phyloP scores from a whole-genome alignment of 2,888 invertebrate genomes.

The Dermolepida albohirtum region DNA sequence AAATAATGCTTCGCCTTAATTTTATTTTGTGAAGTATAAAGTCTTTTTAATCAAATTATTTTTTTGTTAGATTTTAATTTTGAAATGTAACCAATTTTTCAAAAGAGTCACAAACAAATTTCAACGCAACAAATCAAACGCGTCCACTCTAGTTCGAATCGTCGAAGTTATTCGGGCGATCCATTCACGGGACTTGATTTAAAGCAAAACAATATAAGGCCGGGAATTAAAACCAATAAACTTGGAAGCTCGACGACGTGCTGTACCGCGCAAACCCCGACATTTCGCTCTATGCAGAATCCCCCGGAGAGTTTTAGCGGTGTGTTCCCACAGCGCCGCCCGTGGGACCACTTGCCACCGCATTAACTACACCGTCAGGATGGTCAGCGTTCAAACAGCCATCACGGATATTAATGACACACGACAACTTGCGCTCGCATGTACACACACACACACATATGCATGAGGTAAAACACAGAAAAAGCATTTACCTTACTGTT shows the following conservation, averaged over 20 bases:
- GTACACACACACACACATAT: constrained; percentile 30
- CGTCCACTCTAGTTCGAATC: too few relatives aligned
- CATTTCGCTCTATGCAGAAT: constrained; percentile 38
- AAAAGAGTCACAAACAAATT: too few relatives aligned
- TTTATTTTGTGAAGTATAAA: too few relatives aligned
- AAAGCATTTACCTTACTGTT: constrained; percentile 44
- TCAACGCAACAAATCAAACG: too few relatives aligned
- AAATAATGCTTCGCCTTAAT: too few relatives aligned
- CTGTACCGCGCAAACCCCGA: constrained; percentile 11
- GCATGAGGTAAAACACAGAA: constrained; percentile 48
- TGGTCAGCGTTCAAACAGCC: constrained; percentile 57
- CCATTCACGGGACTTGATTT: constrained; percentile 1
- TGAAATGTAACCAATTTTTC: too few relatives aligned
- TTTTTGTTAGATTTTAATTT: too few relatives aligned
- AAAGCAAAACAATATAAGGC: constrained; percentile 4
- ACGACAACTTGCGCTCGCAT: constrained; percentile 27
- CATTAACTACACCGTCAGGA: constrained; percentile 59
- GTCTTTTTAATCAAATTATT: too few relatives aligned
- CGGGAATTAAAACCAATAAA: constrained; percentile 33
- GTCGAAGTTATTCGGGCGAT: neutral
- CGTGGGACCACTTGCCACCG: constrained; percentile 60
- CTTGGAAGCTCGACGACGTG: neutral
- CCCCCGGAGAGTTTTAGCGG: constrained; percentile 56
- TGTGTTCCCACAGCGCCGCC: constrained; percentile 58
- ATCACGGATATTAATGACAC: constrained; percentile 53